Conservation (phyloP, 2,888 invertebrate species). For the Polietes domitor region DNA sequence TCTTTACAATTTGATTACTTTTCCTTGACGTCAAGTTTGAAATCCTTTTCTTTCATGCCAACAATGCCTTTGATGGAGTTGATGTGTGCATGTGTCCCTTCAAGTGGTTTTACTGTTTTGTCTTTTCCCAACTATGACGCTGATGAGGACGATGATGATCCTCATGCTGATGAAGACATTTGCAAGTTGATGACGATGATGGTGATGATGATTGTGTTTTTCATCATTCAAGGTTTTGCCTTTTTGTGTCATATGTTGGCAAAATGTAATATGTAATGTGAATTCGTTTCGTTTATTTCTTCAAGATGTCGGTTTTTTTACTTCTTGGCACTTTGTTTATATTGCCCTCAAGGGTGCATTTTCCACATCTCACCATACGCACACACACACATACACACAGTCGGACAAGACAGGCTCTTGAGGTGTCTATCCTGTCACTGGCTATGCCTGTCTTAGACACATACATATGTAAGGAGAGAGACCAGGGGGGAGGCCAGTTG, state of each 20-base stretch:
- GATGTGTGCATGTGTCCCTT: conserved; percentile 47
- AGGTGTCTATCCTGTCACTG: conserved; percentile 43
- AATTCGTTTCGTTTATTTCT: conserved; percentile 42
- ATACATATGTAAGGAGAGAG: background rate
- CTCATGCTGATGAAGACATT: conserved; percentile 13
- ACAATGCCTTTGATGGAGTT: background rate
- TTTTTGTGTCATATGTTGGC: conserved; percentile 19
- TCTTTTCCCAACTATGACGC: background rate
- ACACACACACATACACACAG: background rate
- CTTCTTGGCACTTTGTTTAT: conserved; percentile 36
- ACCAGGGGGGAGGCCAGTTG: background rate
- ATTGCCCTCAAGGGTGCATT: conserved; percentile 55
- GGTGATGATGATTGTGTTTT: conserved; percentile 30
- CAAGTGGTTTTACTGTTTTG: conserved; percentile 54
- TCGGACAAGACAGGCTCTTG: conserved; percentile 29
- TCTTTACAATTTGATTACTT: conserved; percentile 38
- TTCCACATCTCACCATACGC: conserved; percentile 18
- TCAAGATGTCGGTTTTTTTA: conserved; percentile 16
- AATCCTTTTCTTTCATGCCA: conserved; percentile 41
- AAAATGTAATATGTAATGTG: conserved; percentile 20
- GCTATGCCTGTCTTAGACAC: conserved; percentile 42
- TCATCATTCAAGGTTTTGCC: conserved; percentile 44
- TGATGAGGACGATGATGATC: background rate
- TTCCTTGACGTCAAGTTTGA: conserved; percentile 24
- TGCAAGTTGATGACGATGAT: too few species aligned